These are phyloP conservation scores for Sesamia nonagrioides DNA, from an alignment of 1,140 invertebrate genomes.

Conservation along the genomic window DNA sequence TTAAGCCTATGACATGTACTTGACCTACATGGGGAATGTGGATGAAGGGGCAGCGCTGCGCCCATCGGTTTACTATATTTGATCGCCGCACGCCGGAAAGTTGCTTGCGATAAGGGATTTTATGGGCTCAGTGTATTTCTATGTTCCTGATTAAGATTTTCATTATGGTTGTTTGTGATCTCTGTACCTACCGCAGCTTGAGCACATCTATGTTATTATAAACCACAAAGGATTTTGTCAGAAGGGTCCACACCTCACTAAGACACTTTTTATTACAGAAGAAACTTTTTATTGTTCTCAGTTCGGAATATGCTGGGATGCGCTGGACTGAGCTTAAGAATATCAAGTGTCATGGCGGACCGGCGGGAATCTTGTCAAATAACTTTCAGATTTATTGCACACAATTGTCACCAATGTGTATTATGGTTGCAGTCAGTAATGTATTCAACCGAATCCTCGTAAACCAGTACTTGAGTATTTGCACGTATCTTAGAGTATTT, in stretches of 20 bases:
- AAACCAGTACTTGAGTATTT: neutral
- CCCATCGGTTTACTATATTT: conserved; percentile 1
- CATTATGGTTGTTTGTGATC: neutral
- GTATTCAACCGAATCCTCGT: conserved; percentile 24
- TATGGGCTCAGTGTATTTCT: neutral
- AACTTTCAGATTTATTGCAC: conserved; percentile 8
- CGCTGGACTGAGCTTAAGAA: neutral
- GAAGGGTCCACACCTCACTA: no score
- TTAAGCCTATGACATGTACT: neutral
- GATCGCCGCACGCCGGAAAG: neutral
- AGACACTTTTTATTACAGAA: no score
- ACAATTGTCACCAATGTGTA: conserved; percentile 2
- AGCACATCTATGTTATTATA: no score
- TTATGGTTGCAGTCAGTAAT: neutral
- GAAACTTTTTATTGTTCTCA: no score
- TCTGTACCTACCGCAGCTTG: neutral
- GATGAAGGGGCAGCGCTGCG: neutral
- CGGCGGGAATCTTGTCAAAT: neutral
- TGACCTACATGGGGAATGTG: conserved; percentile 9
- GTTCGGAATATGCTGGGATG: no score
- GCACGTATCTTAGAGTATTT: neutral
- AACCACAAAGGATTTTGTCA: no score
- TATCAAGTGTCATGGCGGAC: no score
- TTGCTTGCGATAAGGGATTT: neutral
- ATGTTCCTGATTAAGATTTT: neutral